Base-by-base conservation (phyloP, 2,797 vertebrate species). In the Myripristis murdjan region DNA sequence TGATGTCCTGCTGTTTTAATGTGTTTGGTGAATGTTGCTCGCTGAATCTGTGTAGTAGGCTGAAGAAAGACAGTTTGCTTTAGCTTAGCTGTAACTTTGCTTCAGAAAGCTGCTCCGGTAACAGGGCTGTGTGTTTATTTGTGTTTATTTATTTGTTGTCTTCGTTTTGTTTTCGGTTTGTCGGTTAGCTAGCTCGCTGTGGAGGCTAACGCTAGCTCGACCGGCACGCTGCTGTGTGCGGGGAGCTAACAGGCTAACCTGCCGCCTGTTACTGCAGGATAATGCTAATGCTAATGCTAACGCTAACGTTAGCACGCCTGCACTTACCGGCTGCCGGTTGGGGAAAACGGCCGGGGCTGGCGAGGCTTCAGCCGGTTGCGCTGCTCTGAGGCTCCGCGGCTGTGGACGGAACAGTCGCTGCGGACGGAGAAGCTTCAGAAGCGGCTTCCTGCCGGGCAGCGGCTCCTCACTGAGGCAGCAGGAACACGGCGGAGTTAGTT, bases 321-420 rank as follows among this genome's bases (percentile, higher is more conserved):
- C 49, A 12, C 80, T 88, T 53, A 88, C 82, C 86, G 80, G 78
- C 44, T 64, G 28, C 15, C 52, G 41, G 46, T 12, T 52, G 4
- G 15, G 9, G 4, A 23, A 18, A 41, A 4, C 59, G 14, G 9
- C 16, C 14, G 7, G 8, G n/a, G 37, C 14, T 39, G 39, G 37
- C 37, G 39, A 39, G 37, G 28, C 28, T 31, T 10, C 12, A 11
- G 1, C 37, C 39, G 37, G 14, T 4, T 2, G 37, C 56, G 15
- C 14, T 65, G 23, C 47, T 49, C n/a, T n/a, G n/a, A n/a, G n/a
- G n/a, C 28, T 65, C 71, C 24, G 41, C 53, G 8, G 46, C 4
- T n/a, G 46, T 15, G n/a, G 46, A 16, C 6, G 15, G 46, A n/a
- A 10, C 4, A 4, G 43, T 18, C n/a, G n/a, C 46, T 43, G 16